These are phyloP conservation scores for Monochamus alternatus DNA, from an alignment of 2,888 invertebrate genomes.

Conservation along the genomic window DNA sequence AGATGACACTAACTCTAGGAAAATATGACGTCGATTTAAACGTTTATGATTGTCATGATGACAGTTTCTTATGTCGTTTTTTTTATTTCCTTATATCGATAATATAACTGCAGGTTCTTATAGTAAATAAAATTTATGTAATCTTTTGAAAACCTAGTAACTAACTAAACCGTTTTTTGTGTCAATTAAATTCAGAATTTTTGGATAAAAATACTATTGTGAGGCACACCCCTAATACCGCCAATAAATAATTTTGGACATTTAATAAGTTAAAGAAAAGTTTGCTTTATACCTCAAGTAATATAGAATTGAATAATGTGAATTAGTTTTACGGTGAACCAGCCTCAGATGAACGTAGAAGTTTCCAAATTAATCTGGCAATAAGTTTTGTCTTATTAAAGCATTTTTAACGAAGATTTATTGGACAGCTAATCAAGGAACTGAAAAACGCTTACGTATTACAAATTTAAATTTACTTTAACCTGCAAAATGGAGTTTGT, in stretches of 20 bases:
- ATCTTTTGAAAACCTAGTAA: too few relatives aligned
- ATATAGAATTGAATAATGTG: neutral
- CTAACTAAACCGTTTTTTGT: too few relatives aligned
- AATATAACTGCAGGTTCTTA: too few relatives aligned
- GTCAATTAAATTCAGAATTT: too few relatives aligned
- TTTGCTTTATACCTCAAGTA: neutral
- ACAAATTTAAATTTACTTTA: neutral
- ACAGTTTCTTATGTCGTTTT: too few relatives aligned
- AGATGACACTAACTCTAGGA: too few relatives aligned
- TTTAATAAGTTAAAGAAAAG: neutral
- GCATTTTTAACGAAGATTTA: constrained; percentile 22
- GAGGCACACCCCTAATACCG: neutral
- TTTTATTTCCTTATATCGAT: too few relatives aligned
- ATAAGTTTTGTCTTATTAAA: constrained; percentile 10
- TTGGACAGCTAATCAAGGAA: neutral
- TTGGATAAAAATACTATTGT: too few relatives aligned
- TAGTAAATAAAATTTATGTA: too few relatives aligned
- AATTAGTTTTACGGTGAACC: neutral
- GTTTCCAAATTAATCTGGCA: constrained; percentile 9
- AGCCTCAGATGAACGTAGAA: neutral
- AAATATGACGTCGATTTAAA: too few relatives aligned
- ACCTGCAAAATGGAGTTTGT: too few relatives aligned
- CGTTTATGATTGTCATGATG: too few relatives aligned
- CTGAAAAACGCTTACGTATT: neutral
- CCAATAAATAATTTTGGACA: neutral